Evolutionary conservation across 1,140 invertebrate genomes (phyloP), one percentile per base, ranked within the genome.

Genomic region (Lamellibrachia luymesi): DNA sequence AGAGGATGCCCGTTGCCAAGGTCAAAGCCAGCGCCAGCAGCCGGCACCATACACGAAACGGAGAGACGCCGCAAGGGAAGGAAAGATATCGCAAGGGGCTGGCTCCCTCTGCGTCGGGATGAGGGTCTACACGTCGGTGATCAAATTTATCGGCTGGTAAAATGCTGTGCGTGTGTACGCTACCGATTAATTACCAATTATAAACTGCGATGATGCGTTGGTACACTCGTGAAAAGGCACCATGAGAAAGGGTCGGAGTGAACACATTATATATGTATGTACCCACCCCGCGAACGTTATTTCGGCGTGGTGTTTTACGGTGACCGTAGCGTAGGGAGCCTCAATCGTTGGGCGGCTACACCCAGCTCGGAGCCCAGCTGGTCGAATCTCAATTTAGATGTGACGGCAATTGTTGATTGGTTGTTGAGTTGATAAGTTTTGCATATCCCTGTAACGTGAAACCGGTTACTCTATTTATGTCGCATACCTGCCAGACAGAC

Each of bases 371-470:
- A 22, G 25, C 64, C 64, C 64, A 80, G 64, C 64, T 80, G 64
- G 64, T 22, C 64, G 64, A 80, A 80, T 80, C 64, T 80, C 64
- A 80, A 80, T 80, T 80, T 80, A 80, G 64, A 80, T 80, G 64
- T 80, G 64, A 80, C 64, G 64, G 64, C 64, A 80, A 80, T 80
- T 80, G 64, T 80, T 80, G 64, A 80, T 80, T 80, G 64, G 64
- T 80, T 80, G 64, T 17, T 10, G 64, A 80, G 64, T 80, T 80
- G 64, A 80, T 80, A 80, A 80, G 64, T 80, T 80, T 22, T 80
- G 64, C 64, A 80, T 80, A 80, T 80, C 64, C 64, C 64, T 80
- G 64, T 80, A 80, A 80, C 64, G 64, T 80, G 64, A 80, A 80
- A 80, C 64, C 64, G 64, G 64, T 80, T 2, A 80, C 64, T 80